phyloP scores from a whole-genome alignment of 2,888 invertebrate species.

The Agrilus mali region DNA sequence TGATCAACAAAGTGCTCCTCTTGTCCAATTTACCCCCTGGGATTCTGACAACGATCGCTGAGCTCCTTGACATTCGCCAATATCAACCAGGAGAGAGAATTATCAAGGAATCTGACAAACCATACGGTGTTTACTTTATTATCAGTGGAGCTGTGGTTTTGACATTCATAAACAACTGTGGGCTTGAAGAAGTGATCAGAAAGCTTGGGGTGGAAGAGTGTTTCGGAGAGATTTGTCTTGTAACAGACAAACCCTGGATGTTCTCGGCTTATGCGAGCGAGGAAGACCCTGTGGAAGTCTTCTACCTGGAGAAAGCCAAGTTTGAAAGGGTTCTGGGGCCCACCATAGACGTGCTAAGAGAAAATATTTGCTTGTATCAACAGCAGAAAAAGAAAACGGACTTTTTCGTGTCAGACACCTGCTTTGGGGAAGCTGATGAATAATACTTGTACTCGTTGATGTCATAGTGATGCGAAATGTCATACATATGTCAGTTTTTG shows the following conservation, averaged over 20 bases:
- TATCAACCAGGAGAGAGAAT: constrained; percentile 63
- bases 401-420: too few species aligned
- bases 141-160: constrained; percentile 77
- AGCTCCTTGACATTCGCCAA: constrained; percentile 67
- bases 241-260: constrained; percentile 86
- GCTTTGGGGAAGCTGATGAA: too few species aligned
- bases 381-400: too few species aligned
- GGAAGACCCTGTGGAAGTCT: constrained; percentile 70
- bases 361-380: constrained; percentile 78
- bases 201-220: constrained; percentile 58
- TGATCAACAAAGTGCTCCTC: constrained; percentile 84
- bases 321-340: constrained; percentile 89
- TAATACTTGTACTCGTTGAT: too few species aligned
- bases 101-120: constrained; percentile 77
- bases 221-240: constrained; percentile 86
- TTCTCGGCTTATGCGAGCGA: constrained; percentile 74
- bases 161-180: constrained; percentile 64
- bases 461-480: too few species aligned
- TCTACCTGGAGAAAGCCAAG: constrained; percentile 88
- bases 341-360: constrained; percentile 92
- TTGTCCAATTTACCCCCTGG: constrained; percentile 79
- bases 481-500: too few species aligned
- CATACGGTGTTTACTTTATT: constrained; percentile 91
- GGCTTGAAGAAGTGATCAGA: constrained; percentile 55
- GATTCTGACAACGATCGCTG: constrained; percentile 88